Conservation (phyloP, 2,888 invertebrate species). For the Argyresthia albistria region DNA sequence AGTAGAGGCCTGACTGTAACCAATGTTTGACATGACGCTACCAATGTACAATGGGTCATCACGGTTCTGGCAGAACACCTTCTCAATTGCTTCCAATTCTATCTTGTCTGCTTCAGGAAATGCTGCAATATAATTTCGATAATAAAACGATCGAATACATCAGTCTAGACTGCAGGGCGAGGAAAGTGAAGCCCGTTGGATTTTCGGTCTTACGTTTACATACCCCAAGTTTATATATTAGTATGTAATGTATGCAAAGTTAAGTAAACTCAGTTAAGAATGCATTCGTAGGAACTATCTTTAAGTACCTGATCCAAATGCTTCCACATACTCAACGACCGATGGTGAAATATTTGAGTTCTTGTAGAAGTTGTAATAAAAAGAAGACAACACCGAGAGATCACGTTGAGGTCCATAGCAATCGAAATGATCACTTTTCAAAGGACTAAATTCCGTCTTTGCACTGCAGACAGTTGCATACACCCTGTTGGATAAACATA, state of each 20-base stretch:
- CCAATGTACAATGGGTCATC: constrained; percentile 71
- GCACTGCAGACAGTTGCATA: constrained; percentile 67
- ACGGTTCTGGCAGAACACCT: constrained; percentile 65
- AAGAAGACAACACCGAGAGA: constrained; percentile 17
- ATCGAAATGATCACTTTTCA: constrained; percentile 22
- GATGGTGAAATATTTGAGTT: constrained; percentile 72
- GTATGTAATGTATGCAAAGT: too few species aligned
- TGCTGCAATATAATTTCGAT: constrained; percentile 16
- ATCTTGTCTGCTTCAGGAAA: constrained; percentile 71
- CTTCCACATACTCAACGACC: constrained; percentile 75
- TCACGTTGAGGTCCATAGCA: neutral
- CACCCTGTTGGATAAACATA: constrained; percentile 40
- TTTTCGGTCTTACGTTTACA: too few species aligned
- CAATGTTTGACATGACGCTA: constrained; percentile 45
- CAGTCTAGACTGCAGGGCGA: too few species aligned
- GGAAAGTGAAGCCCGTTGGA: too few species aligned
- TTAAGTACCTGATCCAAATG: constrained; percentile 73
- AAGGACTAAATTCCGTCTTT: constrained; percentile 75
- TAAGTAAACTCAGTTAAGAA: too few species aligned
- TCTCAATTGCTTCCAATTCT: constrained; percentile 72
- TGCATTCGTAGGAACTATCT: too few species aligned
- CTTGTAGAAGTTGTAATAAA: constrained; percentile 69
- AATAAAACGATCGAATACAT: neutral
- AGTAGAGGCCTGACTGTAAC: constrained; percentile 20
- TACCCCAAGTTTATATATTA: too few species aligned